A percentile compares a stretch with the other conserved stretches of the same genome.
Conservation (phyloP, 2,888 invertebrate species). For the Pristionchus mayeri region DNA sequence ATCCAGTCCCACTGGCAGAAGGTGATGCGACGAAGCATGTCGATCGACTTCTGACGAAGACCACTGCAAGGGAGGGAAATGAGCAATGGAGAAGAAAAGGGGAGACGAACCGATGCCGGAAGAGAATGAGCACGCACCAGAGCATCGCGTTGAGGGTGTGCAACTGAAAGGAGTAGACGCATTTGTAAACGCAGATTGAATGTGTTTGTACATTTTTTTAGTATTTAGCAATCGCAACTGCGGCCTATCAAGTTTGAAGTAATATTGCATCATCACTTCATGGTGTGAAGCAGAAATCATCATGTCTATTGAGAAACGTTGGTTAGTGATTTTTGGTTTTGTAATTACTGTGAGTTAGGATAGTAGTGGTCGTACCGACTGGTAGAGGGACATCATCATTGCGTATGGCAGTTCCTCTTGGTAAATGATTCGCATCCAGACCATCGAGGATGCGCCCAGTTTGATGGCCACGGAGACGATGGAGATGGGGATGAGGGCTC, state of each 20-base stretch:
- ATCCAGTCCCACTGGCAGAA: constrained; percentile 22
- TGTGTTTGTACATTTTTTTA: no score
- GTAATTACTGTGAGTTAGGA: neutral
- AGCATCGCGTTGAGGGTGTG: constrained; percentile 4
- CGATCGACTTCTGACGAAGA: constrained; percentile 8
- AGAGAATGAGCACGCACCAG: constrained; percentile 28
- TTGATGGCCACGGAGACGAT: constrained; percentile 22
- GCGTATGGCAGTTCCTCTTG: neutral
- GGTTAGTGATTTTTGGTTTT: neutral
- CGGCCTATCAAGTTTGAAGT: no score
- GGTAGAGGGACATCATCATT: neutral
- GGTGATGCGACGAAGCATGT: neutral
- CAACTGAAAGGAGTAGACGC: no score
- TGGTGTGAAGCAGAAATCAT: no score
- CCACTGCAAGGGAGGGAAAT: neutral
- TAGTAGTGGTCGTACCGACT: constrained; percentile 21
- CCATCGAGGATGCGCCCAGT: neutral
- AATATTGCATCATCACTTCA: no score
- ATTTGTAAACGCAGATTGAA: no score
- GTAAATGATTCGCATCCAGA: neutral
- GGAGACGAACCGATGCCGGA: constrained; percentile 10
- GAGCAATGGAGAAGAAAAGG: neutral
- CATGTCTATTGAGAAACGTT: no score
- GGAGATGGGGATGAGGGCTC: constrained; percentile 34
- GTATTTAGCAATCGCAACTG: no score